Percentiles rank a stretch among this genome's conserved stretches.
These are phyloP conservation scores for Zaprionus davidi DNA, from an alignment of 1,140 invertebrate species.

Conservation along the genomic window DNA sequence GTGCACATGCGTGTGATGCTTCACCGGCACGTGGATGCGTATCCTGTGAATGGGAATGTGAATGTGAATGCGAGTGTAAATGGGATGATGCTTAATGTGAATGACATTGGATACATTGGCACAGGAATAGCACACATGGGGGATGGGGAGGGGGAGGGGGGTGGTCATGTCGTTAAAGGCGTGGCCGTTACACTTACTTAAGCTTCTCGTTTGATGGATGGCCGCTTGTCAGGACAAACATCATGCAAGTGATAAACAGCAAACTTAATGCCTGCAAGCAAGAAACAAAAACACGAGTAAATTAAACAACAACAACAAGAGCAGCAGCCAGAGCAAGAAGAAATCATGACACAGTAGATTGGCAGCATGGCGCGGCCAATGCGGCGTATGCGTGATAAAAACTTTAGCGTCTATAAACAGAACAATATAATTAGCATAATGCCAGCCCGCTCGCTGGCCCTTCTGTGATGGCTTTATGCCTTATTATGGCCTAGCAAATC, in stretches of 20 bases:
- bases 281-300: conserved; percentile 27
- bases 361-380: neutral
- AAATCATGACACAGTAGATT: conserved; percentile 2
- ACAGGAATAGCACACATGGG: neutral
- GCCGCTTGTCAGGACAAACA: conserved; percentile 72
- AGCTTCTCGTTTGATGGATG: conserved; percentile 83
- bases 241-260: conserved; percentile 78
- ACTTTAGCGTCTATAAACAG: conserved; percentile 31
- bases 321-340: neutral
- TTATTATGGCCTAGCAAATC: conserved; percentile 48
- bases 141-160: conserved; percentile 15
- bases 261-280: conserved; percentile 74
- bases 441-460: neutral
- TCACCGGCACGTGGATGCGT: conserved; percentile 82
- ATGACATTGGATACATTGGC: conserved; percentile 17
- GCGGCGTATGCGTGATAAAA: conserved; percentile 35
- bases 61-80: conserved; percentile 9
- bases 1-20: conserved; percentile 83
- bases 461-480: conserved; percentile 8
- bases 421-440: conserved; percentile 76
- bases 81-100: conserved; percentile 13
- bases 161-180: conserved; percentile 58
- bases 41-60: conserved; percentile 50
- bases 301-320: neutral
- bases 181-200: conserved; percentile 75